phyloP scores from a whole-genome alignment of 2,888 invertebrate species.

The Galeopsomyia nigrocyanea region DNA sequence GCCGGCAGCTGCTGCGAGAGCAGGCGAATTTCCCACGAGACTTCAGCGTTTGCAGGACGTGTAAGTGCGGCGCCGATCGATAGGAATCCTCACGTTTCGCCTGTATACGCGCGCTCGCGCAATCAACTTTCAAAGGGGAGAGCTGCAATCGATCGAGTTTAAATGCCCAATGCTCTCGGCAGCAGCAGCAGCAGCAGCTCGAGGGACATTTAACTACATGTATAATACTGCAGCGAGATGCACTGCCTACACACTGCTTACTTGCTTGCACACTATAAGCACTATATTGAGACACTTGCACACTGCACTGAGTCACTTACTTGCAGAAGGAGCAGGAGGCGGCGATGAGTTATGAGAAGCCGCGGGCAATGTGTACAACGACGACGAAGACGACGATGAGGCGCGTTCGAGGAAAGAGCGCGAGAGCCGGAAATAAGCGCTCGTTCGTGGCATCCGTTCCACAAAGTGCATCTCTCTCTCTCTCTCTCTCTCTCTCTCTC shows the following conservation, averaged over 20 bases:
- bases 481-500: background rate
- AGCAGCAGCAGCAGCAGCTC: no score
- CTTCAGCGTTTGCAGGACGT: background rate
- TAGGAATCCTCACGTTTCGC: conserved; percentile 43
- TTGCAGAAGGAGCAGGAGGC: no score
- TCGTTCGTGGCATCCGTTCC: conserved; percentile 38
- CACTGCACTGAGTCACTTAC: no score
- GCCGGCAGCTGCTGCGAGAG: conserved; percentile 17
- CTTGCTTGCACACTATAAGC: no score
- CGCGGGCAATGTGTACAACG: no score
- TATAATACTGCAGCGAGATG: no score
- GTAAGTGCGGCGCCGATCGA: conserved; percentile 21
- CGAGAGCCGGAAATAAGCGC: conserved; percentile 28
- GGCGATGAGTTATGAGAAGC: no score
- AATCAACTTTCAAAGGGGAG: conserved; percentile 21
- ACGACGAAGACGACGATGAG: background rate
- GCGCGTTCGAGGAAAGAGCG: background rate
- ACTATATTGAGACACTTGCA: no score
- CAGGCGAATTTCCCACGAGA: conserved; percentile 46
- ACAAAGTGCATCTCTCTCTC: conserved; percentile 24
- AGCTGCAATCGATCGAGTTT: no score
- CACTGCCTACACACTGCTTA: no score
- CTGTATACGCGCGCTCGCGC: conserved; percentile 18
- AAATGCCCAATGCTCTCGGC: no score
- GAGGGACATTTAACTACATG: no score